These are phyloP conservation scores for Pipistrellus kuhlii DNA, from an alignment of 2,797 vertebrate species.

Conservation along the genomic window DNA sequence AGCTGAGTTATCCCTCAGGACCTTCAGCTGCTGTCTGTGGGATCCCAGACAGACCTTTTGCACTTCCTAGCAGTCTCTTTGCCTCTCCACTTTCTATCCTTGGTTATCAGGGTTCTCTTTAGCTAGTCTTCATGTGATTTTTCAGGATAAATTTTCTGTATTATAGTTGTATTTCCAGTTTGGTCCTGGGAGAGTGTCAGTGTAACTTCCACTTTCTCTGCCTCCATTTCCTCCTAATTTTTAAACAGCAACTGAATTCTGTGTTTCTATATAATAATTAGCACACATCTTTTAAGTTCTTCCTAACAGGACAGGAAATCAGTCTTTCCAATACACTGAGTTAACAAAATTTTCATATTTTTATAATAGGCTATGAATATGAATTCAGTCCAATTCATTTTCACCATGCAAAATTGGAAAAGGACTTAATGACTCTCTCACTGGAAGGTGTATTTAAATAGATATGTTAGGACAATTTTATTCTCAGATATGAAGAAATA, in stretches of 20 bases:
- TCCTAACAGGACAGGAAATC: not conserved
- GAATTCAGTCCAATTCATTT: constrained; percentile 43
- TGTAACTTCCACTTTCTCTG: too few relatives aligned
- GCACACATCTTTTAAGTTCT: constrained; percentile 7
- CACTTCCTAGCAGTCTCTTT: too few relatives aligned
- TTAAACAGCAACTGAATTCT: constrained; percentile 32
- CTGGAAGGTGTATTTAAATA: not conserved
- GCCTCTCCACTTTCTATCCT: too few relatives aligned
- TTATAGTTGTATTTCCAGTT: too few relatives aligned
- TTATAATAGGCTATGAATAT: constrained; percentile 9
- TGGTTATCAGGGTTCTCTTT: too few relatives aligned
- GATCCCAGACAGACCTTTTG: too few relatives aligned
- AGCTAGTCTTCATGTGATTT: too few relatives aligned
- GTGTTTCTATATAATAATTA: constrained; percentile 14
- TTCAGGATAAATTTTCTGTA: too few relatives aligned
- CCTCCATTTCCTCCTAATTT: not conserved
- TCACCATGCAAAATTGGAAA: not conserved
- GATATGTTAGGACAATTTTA: constrained; percentile 48
- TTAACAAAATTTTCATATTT: constrained; percentile 28
- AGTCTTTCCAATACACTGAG: constrained; percentile 25
- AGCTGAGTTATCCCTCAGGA: too few relatives aligned
- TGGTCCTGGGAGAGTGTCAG: too few relatives aligned
- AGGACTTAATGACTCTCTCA: not conserved
- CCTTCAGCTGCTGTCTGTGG: too few relatives aligned
- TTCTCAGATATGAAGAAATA: constrained; percentile 41